Conservation (phyloP, 2,888 invertebrate genomes). For the Cryptus viduatorius region DNA sequence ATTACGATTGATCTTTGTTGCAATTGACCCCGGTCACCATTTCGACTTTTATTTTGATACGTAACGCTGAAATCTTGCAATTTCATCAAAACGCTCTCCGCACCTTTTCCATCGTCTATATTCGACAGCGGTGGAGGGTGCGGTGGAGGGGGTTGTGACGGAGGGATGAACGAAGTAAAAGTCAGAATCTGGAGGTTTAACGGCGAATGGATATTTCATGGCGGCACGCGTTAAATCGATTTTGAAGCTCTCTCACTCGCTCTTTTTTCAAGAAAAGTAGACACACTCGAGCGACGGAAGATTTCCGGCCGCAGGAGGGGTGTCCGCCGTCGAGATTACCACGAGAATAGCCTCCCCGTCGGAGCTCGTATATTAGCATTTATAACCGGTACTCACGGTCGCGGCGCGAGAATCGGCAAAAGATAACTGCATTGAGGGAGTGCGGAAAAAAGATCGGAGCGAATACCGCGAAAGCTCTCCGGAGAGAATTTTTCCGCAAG, state of each 20-base stretch:
- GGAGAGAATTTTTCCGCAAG: not conserved
- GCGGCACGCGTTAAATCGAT: constrained; percentile 66
- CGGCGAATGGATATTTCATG: constrained; percentile 63
- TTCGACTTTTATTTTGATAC: constrained; percentile 30
- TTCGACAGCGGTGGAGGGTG: not conserved
- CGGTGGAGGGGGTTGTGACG: constrained; percentile 11
- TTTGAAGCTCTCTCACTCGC: constrained; percentile 47
- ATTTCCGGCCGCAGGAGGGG: constrained; percentile 14
- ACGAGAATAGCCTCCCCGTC: not conserved
- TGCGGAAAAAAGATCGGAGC: constrained; percentile 30
- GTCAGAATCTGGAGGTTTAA: constrained; percentile 25
- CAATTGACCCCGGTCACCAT: not conserved
- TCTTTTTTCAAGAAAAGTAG: constrained; percentile 61
- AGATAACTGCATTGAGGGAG: constrained; percentile 73
- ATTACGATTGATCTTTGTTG: not conserved
- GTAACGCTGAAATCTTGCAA: constrained; percentile 40
- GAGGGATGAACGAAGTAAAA: constrained; percentile 7
- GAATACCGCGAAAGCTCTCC: constrained; percentile 4
- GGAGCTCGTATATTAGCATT: constrained; percentile 78
- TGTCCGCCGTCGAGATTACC: constrained; percentile 41
- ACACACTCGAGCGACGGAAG: constrained; percentile 45
- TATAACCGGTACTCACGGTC: constrained; percentile 75
- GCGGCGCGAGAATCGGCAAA: constrained; percentile 70
- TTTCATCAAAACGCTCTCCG: constrained; percentile 40
- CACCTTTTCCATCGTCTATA: constrained; percentile 15